Conservation (phyloP, 2,888 invertebrate species). For the Furcula furcula region DNA sequence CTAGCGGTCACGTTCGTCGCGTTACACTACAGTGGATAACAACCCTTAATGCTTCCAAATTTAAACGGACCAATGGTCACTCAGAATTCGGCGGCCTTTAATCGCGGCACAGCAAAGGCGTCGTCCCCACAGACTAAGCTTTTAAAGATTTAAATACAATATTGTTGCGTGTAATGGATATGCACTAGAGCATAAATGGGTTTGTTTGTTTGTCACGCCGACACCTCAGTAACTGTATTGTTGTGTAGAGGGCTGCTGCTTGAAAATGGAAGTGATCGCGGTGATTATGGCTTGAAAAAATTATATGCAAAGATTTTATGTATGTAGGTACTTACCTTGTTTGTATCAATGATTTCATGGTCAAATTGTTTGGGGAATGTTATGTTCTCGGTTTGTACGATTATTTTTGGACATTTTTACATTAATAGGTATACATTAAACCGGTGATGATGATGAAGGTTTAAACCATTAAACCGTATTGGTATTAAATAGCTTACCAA, state of each 20-base stretch:
- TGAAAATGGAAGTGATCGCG: conserved; percentile 26
- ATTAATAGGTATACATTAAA: too few species aligned
- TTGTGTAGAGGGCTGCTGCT: conserved; percentile 32
- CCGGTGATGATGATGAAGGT: too few species aligned
- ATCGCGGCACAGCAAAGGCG: conserved; percentile 30
- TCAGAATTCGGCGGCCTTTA: conserved; percentile 49
- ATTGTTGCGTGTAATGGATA: conserved; percentile 73
- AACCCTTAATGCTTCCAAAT: conserved; percentile 31
- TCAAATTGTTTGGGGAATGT: too few species aligned
- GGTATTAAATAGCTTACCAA: too few species aligned
- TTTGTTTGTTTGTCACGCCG: conserved; percentile 58
- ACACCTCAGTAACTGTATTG: conserved; percentile 45
- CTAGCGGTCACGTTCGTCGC: not conserved
- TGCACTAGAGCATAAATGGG: conserved; percentile 74
- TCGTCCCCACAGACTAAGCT: conserved; percentile 45
- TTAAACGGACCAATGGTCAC: conserved; percentile 56
- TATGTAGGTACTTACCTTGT: too few species aligned
- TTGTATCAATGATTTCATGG: too few species aligned
- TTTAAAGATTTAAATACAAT: conserved; percentile 58
- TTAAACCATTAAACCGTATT: too few species aligned
- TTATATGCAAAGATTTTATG: too few species aligned
- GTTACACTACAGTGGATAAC: conserved; percentile 7
- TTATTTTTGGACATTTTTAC: too few species aligned
- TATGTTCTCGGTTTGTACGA: too few species aligned
- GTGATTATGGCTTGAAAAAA: too few species aligned